Evolutionary conservation across 2,797 vertebrate species (phyloP), one percentile per base, ranked within the genome.

Genomic region (Enteromius fasciolatus): DNA sequence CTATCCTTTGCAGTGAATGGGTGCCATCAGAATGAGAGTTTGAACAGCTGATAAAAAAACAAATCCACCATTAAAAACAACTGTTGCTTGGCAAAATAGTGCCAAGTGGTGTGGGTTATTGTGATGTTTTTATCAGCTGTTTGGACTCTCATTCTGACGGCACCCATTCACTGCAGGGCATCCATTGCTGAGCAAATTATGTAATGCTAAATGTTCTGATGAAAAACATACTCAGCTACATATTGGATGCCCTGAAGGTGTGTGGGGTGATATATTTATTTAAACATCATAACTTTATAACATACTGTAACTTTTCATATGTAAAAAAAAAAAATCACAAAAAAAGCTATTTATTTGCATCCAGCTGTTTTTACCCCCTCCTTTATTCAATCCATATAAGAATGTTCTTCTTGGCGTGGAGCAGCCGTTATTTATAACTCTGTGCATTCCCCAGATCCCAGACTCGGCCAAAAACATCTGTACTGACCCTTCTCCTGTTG

Each of bases 371-470:
- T 61, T 9, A 64, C 7, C 61, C 8, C 10, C 11, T 2, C 2
- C 39, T 41, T 18, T 86, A 17, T 67, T 77, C 41, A 83, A 23
- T 79, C 67, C 59, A 41, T 36, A 23, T 39, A 33, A 50, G 67
- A 80, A 76, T 80, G 83, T 76, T 82, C 85, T 86, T 81, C 52
- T 82, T 76, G 64, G 59, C 73, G 66, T 80, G 69, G 77, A 85
- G 75, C 75, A 83, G 70, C 80, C 81, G 74, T 63, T 83, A 83
- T 86, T 70, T 78, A 78, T 79, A 77, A 83, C 84, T 36, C 5
- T 20, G 3, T 50, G 63, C 57, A 63, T 84, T 85, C 81, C 86
- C 78, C 68, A 73, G 78, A 59, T 70, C 75, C 25, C 7, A 23
- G 41, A 6, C 50, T 41, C n/a, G 14, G 48, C 18, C 69, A 73